Evolutionary conservation across 2,113 vertebrate species (phyloP).

Genomic region (Xiphias gladius): DNA sequence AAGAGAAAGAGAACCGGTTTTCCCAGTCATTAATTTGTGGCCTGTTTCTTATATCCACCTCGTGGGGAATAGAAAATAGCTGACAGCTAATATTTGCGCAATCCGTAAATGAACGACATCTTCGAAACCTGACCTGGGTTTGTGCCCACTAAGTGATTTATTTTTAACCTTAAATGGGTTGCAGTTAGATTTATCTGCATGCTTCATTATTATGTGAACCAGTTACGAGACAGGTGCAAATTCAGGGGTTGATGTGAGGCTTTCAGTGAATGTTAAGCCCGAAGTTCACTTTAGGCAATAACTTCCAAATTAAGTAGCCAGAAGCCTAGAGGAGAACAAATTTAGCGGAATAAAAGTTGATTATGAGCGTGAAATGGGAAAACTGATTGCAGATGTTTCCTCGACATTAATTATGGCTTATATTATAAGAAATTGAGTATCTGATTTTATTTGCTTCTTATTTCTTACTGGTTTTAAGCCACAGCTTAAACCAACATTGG

Average conservation of each 20-base stretch:
- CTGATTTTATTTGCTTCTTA: neutral
- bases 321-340: slow-evolving; percentile 13
- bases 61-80: neutral
- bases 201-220: slow-evolving; percentile 2
- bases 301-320: slow-evolving; percentile 17
- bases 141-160: too few relatives aligned
- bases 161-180: neutral
- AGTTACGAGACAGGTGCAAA: neutral
- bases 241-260: neutral
- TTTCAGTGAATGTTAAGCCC: neutral
- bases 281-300: slow-evolving; percentile 23
- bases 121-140: too few relatives aligned
- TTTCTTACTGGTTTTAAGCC: neutral
- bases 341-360: neutral
- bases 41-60: neutral
- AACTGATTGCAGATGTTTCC: slow-evolving; percentile 17
- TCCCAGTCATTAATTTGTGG: neutral
- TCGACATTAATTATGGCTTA: neutral
- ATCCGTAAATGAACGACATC: neutral
- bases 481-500: neutral
- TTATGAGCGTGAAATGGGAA: too few relatives aligned
- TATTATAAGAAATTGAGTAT: neutral
- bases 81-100: neutral
- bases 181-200: neutral
- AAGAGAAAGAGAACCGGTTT: neutral